Percentiles rank a stretch among this genome's conserved stretches.
These are phyloP conservation scores for Nyctalus aviator DNA, from an alignment of 2,797 vertebrate species.

Conservation along the genomic window DNA sequence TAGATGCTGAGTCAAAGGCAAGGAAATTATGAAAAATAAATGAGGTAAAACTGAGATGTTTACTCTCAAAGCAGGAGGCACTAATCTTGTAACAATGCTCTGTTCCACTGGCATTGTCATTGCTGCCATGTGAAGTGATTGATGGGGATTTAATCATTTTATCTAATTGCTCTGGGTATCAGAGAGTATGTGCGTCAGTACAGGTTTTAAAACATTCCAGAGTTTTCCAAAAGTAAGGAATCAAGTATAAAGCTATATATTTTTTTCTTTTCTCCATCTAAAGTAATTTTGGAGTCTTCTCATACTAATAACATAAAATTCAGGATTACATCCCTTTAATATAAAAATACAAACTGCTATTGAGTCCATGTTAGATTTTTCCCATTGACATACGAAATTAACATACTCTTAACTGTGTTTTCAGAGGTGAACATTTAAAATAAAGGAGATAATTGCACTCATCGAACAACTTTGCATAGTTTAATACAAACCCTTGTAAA, in stretches of 20 bases:
- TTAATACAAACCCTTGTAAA: background rate
- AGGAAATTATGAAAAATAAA: constrained; percentile 86
- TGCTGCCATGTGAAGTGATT: constrained; percentile 67
- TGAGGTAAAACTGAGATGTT: constrained; percentile 86
- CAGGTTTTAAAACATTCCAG: background rate
- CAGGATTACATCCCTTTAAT: background rate
- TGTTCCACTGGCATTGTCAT: constrained; percentile 83
- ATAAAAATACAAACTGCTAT: background rate
- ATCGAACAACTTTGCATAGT: background rate
- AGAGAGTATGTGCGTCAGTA: background rate
- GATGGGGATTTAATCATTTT: constrained; percentile 73
- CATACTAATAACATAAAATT: background rate
- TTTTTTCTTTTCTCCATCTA: background rate
- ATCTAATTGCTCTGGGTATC: constrained; percentile 44
- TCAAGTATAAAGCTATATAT: background rate
- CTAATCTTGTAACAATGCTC: constrained; percentile 86
- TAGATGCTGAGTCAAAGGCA: constrained; percentile 86
- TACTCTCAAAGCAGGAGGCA: constrained; percentile 84
- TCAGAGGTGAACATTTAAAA: constrained; percentile 13
- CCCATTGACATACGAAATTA: background rate
- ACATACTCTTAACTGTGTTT: background rate
- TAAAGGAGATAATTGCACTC: background rate
- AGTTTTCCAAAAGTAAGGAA: constrained; percentile 35
- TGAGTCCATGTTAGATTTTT: background rate
- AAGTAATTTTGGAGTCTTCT: background rate